phyloP scores from a whole-genome alignment of 2,888 invertebrate species.

The Drosophila atripex region DNA sequence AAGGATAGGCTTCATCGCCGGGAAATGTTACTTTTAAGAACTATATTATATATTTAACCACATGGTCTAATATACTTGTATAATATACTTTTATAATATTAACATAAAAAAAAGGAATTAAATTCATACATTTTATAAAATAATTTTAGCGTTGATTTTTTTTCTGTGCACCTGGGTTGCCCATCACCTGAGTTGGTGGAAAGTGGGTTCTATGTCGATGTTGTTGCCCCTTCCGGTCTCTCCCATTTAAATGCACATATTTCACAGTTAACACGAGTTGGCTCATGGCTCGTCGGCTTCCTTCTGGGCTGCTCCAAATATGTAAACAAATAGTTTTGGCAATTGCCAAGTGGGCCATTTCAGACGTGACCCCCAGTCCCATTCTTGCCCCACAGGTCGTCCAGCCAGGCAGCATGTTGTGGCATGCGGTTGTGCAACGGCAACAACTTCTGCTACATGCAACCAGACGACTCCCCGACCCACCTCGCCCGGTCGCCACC shows the following conservation, averaged over 20 bases:
- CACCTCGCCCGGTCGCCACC: constrained; percentile 23
- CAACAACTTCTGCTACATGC: constrained; percentile 80
- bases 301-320: constrained; percentile 74
- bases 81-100: too few relatives aligned
- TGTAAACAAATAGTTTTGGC: constrained; percentile 80
- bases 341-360: constrained; percentile 79
- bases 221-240: not conserved
- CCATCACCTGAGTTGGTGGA: not conserved
- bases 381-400: constrained; percentile 11
- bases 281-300: constrained; percentile 73
- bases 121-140: too few relatives aligned
- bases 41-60: too few relatives aligned
- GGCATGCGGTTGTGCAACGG: constrained; percentile 77
- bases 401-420: constrained; percentile 65
- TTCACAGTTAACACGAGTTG: constrained; percentile 81
- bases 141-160: not conserved
- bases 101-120: too few relatives aligned
- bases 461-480: constrained; percentile 56
- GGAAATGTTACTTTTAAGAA: too few relatives aligned
- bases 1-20: too few relatives aligned
- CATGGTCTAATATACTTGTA: too few relatives aligned
- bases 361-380: constrained; percentile 18
- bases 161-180: not conserved
- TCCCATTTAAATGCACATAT: constrained; percentile 75
- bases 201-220: not conserved